Percentiles rank a stretch among this genome's conserved stretches.
These are phyloP conservation scores for Xiphophorus birchmanni DNA, from an alignment of 2,797 vertebrate genomes.

Conservation along the genomic window DNA sequence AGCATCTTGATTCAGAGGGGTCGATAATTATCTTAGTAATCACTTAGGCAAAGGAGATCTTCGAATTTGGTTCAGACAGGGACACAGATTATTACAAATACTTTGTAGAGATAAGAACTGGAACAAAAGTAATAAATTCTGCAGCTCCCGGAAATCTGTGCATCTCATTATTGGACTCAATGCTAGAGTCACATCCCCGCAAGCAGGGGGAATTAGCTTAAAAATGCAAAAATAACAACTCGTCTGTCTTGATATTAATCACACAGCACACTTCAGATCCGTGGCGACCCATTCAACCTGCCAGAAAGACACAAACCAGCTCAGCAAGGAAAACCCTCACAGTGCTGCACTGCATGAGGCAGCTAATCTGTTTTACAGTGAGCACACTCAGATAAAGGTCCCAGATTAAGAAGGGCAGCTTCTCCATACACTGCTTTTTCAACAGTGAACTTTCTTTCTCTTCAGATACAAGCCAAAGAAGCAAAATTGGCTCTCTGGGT, in stretches of 20 bases:
- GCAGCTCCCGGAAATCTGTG: slow-evolving; percentile 1
- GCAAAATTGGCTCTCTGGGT: slow-evolving; percentile 21
- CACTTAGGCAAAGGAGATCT: slow-evolving; percentile 6
- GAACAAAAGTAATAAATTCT: slow-evolving; percentile 4
- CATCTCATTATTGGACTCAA: background rate
- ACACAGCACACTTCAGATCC: background rate
- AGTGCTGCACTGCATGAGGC: slow-evolving; percentile 11
- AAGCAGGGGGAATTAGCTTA: background rate
- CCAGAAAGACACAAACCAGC: slow-evolving; percentile 8
- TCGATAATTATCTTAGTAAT: slow-evolving; percentile 29
- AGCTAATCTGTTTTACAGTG: slow-evolving; percentile 29
- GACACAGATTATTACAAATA: slow-evolving; percentile 6
- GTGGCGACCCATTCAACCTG: background rate
- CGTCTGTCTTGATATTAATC: slow-evolving; percentile 1
- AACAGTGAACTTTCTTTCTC: slow-evolving; percentile 28
- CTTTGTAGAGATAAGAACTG: background rate
- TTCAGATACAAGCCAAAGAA: slow-evolving; percentile 32
- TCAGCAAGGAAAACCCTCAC: slow-evolving; percentile 3
- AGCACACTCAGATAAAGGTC: slow-evolving; percentile 5
- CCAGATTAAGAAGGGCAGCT: slow-evolving; percentile 22
- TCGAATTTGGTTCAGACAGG: background rate
- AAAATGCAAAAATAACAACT: background rate
- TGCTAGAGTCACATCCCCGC: background rate
- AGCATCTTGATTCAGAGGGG: slow-evolving; percentile 15
- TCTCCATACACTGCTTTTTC: slow-evolving; percentile 32